Evolutionary conservation across 2,797 vertebrate species (phyloP).

Genomic region (Thamnophis elegans): DNA sequence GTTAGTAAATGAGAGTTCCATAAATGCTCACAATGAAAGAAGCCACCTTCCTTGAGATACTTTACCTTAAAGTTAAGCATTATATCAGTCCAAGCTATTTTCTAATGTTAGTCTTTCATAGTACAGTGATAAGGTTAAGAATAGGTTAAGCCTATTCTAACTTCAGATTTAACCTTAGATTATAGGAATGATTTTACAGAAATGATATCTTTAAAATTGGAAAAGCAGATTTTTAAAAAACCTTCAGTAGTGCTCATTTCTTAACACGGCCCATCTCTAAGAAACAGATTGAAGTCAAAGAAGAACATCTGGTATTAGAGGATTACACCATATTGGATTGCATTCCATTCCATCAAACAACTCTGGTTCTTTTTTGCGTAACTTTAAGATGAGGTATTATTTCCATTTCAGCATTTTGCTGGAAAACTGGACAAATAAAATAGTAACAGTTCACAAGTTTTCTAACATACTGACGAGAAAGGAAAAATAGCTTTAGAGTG

Average conservation of each 20-base stretch:
- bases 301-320: background rate
- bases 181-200: background rate
- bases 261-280: background rate
- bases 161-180: background rate
- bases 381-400: background rate
- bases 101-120: background rate
- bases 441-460: slow-evolving; percentile 35
- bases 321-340: slow-evolving; percentile 8
- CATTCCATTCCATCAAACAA: slow-evolving; percentile 14
- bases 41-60: too few relatives aligned
- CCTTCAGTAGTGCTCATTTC: background rate
- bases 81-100: background rate
- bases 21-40: background rate
- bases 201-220: background rate
- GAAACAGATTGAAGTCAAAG: background rate
- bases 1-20: background rate
- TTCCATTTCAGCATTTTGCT: slow-evolving; percentile 12
- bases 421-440: slow-evolving; percentile 32
- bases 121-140: background rate
- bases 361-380: slow-evolving; percentile 32
- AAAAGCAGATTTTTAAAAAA: background rate
- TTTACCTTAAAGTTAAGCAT: background rate
- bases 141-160: background rate
- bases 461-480: slow-evolving; percentile 35
- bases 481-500: slow-evolving; percentile 56